phyloP scores from a whole-genome alignment of 2,797 vertebrate species.

The Hoplostethus mediterraneus region DNA sequence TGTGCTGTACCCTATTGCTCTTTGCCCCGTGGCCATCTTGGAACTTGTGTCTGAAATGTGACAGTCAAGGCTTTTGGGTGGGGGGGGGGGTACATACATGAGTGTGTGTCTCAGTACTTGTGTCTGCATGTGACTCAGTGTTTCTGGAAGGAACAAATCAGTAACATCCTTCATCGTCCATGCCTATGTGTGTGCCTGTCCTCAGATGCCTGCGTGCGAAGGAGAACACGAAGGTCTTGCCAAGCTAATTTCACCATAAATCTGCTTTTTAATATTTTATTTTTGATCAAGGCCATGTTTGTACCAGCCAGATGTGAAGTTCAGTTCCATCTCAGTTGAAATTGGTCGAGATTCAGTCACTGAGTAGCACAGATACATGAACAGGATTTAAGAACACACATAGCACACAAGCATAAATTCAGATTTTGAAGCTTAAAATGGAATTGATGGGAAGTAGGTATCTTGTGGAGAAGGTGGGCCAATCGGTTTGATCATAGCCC shows the following conservation, averaged over 20 bases:
- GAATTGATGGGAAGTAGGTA: not conserved
- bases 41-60: slow-evolving; percentile 32
- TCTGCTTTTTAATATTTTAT: not conserved
- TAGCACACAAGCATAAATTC: not conserved
- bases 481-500: no score
- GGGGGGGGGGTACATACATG: not conserved
- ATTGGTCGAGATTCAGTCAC: not conserved
- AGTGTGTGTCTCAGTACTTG: slow-evolving; percentile 25
- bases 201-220: slow-evolving; percentile 3
- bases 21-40: slow-evolving; percentile 33
- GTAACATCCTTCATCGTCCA: slow-evolving; percentile 29
- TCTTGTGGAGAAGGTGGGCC: no score
- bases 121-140: slow-evolving; percentile 53
- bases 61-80: slow-evolving; percentile 52
- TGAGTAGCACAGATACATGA: slow-evolving; percentile 3
- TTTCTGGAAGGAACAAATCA: slow-evolving; percentile 53
- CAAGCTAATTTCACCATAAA: not conserved
- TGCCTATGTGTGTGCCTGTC: not conserved
- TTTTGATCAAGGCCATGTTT: slow-evolving; percentile 23
- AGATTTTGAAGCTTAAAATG: not conserved
- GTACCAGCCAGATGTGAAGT: slow-evolving; percentile 1
- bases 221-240: slow-evolving; percentile 10
- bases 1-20: slow-evolving; percentile 31
- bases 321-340: slow-evolving; percentile 2
- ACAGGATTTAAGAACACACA: not conserved